These are phyloP conservation scores for Hydraecia micacea DNA, from an alignment of 2,888 invertebrate genomes.

Conservation along the genomic window DNA sequence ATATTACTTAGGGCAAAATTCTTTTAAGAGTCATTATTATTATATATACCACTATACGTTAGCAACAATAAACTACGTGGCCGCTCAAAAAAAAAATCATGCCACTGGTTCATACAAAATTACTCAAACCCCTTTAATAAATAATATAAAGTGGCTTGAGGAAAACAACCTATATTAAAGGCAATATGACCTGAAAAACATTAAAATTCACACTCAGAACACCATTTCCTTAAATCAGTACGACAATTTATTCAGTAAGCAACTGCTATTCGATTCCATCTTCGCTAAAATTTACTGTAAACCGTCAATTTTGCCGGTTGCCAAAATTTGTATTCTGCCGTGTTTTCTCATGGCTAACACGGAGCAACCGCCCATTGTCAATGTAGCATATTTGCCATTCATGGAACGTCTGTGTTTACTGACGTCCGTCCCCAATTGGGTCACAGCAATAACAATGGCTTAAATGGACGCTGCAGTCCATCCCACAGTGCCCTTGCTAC, in stretches of 20 bases:
- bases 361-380: conserved; percentile 41
- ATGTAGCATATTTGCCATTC: conserved; percentile 63
- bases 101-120: too few relatives aligned
- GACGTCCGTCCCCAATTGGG: conserved; percentile 65
- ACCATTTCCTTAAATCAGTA: conserved; percentile 19
- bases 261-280: conserved; percentile 1
- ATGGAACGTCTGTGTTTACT: conserved; percentile 63
- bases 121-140: too few relatives aligned
- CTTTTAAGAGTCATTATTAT: too few relatives aligned
- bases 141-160: neutral
- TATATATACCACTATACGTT: too few relatives aligned
- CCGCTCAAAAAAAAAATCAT: too few relatives aligned
- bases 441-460: conserved; percentile 65
- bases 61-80: too few relatives aligned
- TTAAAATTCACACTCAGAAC: neutral
- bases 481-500: conserved; percentile 29
- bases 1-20: too few relatives aligned
- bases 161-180: neutral
- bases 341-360: conserved; percentile 27
- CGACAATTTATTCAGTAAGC: neutral
- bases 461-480: conserved; percentile 53
- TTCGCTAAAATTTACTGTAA: conserved; percentile 17
- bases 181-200: neutral
- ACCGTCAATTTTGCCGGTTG: conserved; percentile 22
- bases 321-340: conserved; percentile 40